Evolutionary conservation across 1,140 invertebrate genomes (phyloP).

Genomic region (Euwallacea fornicatus): DNA sequence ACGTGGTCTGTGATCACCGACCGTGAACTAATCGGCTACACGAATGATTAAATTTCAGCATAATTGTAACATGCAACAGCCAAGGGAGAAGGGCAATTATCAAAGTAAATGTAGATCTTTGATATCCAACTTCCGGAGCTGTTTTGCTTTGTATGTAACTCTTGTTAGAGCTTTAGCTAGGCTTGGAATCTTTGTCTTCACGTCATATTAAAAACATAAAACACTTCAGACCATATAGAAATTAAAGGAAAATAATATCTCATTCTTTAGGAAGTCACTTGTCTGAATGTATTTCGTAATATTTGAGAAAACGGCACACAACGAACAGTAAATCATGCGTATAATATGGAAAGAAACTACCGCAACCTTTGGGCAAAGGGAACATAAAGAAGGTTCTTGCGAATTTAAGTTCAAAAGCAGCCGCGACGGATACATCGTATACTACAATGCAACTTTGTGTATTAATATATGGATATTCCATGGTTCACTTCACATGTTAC

Average conservation of each 20-base stretch:
- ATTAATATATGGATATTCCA: conserved; percentile 50
- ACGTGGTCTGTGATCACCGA: conserved; percentile 52
- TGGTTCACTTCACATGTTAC: conserved; percentile 47
- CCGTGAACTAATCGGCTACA: conserved; percentile 53
- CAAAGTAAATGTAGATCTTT: conserved; percentile 45
- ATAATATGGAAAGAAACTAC: conserved; percentile 44
- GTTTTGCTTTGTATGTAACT: conserved; percentile 24
- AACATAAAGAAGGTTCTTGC: conserved; percentile 41
- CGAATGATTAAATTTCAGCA: conserved; percentile 56
- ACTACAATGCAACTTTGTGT: conserved; percentile 49
- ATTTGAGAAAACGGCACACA: conserved; percentile 39
- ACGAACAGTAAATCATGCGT: conserved; percentile 47
- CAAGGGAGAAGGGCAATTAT: conserved; percentile 46
- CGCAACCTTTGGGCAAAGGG: conserved; percentile 37
- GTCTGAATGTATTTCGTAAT: conserved; percentile 32
- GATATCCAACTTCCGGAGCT: conserved; percentile 38
- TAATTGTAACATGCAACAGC: conserved; percentile 53
- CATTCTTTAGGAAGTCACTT: too few species aligned
- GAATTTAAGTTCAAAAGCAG: conserved; percentile 45
- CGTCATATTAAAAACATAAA: too few species aligned
- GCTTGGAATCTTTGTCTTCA: too few species aligned
- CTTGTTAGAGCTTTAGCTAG: conserved; percentile 13
- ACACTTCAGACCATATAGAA: too few species aligned
- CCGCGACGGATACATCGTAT: conserved; percentile 42
- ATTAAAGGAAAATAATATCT: too few species aligned